phyloP scores from a whole-genome alignment of 2,113 vertebrate species.

The Macrotus californicus region DNA sequence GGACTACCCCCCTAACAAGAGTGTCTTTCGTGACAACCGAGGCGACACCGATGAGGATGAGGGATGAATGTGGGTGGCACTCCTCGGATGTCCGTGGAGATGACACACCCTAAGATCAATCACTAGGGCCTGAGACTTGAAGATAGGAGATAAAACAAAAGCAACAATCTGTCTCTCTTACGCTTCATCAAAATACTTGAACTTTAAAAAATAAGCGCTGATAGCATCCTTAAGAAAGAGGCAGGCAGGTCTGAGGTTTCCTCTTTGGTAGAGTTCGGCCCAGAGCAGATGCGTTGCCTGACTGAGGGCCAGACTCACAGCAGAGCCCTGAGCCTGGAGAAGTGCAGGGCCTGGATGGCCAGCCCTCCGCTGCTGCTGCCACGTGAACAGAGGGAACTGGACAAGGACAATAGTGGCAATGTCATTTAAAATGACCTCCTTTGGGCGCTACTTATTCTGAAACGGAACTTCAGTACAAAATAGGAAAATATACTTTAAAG shows the following conservation, averaged over 20 bases:
- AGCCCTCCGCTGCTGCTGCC: too few species aligned
- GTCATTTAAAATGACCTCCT: neutral
- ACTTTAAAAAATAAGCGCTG: neutral
- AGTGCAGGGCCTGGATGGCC: neutral
- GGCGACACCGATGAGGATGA: neutral
- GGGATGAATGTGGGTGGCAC: too few species aligned
- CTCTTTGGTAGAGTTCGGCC: neutral
- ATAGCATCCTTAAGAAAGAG: neutral
- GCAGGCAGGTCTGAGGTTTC: neutral
- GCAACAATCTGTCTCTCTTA: neutral
- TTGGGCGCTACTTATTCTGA: neutral
- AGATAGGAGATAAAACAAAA: neutral
- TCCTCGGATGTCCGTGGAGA: neutral
- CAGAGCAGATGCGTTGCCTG: neutral
- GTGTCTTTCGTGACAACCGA: neutral
- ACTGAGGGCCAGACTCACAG: neutral
- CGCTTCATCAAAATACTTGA: neutral
- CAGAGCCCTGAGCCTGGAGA: neutral
- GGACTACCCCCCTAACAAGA: neutral
- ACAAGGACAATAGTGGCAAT: accelerated
- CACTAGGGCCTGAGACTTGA: neutral
- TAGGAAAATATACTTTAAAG: neutral
- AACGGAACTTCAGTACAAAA: neutral
- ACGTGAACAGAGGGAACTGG: accelerated
- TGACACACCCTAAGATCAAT: neutral